Percentiles rank a stretch among this genome's conserved stretches.
Conservation (phyloP, 2,888 invertebrate genomes). For the Eubasilissa splendida region DNA sequence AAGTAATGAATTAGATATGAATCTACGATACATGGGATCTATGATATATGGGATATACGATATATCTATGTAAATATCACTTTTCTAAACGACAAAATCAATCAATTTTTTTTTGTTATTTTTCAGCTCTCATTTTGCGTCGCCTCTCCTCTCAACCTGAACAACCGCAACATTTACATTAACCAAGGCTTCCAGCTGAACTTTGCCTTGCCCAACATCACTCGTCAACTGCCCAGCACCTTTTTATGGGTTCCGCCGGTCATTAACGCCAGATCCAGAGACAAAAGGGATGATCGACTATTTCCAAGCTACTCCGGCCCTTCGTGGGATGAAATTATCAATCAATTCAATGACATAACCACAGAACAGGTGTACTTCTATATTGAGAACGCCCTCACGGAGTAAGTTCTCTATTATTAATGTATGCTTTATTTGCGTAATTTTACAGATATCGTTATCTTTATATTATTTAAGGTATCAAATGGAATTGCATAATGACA, state of each 20-base stretch:
- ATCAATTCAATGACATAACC: slow-evolving; percentile 42
- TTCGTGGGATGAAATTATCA: slow-evolving; percentile 1
- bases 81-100: background rate
- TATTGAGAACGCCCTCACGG: slow-evolving; percentile 41
- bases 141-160: slow-evolving; percentile 65
- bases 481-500: too few relatives aligned
- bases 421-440: too few relatives aligned
- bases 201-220: slow-evolving; percentile 69
- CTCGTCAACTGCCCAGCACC: slow-evolving; percentile 67
- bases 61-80: too few relatives aligned
- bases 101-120: background rate
- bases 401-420: slow-evolving; percentile 33
- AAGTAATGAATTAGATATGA: too few relatives aligned
- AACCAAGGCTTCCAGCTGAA: slow-evolving; percentile 71
- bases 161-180: slow-evolving; percentile 63
- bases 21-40: too few relatives aligned
- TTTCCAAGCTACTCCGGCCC: background rate
- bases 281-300: slow-evolving; percentile 37
- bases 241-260: slow-evolving; percentile 61
- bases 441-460: too few relatives aligned
- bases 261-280: slow-evolving; percentile 54
- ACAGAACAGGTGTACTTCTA: slow-evolving; percentile 51
- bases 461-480: too few relatives aligned
- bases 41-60: too few relatives aligned
- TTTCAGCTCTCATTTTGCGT: slow-evolving; percentile 60